These are phyloP conservation scores for Brachycybe producta DNA, from an alignment of 2,888 invertebrate species.

Conservation along the genomic window DNA sequence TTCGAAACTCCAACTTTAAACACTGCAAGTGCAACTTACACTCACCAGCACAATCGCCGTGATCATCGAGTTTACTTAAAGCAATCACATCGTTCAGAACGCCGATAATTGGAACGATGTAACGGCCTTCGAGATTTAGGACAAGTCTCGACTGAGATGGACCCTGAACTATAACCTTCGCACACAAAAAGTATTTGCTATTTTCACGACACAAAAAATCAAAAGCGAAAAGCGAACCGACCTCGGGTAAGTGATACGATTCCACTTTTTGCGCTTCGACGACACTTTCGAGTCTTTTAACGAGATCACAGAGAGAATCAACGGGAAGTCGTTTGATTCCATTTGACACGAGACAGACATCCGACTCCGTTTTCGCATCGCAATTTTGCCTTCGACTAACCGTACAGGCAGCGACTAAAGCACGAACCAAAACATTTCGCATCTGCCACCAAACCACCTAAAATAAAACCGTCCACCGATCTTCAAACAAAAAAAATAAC, in stretches of 20 bases:
- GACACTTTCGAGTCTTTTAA: conserved; percentile 13
- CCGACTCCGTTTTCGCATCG: too few species aligned
- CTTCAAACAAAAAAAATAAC: conserved; percentile 2
- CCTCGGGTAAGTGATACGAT: neutral
- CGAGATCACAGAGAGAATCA: conserved; percentile 14
- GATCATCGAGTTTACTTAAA: too few species aligned
- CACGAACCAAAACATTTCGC: conserved; percentile 32
- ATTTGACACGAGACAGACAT: conserved; percentile 13
- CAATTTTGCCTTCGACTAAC: conserved; percentile 9
- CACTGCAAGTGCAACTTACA: too few species aligned
- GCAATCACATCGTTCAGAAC: too few species aligned
- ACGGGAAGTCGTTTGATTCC: conserved; percentile 15
- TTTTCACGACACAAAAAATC: neutral
- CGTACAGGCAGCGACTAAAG: conserved; percentile 28
- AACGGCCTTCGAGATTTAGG: conserved; percentile 5
- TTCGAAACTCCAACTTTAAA: too few species aligned
- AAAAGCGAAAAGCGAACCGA: neutral
- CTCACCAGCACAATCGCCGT: too few species aligned
- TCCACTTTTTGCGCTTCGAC: conserved; percentile 6
- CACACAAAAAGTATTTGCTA: neutral
- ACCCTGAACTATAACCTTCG: conserved; percentile 1
- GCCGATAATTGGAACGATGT: conserved; percentile 3
- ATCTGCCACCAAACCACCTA: conserved; percentile 34
- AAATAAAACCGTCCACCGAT: conserved; percentile 16
- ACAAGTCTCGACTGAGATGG: conserved; percentile 7